Base-by-base conservation (phyloP, 2,797 vertebrate genomes). In the Lagorchestes hirsutus region DNA sequence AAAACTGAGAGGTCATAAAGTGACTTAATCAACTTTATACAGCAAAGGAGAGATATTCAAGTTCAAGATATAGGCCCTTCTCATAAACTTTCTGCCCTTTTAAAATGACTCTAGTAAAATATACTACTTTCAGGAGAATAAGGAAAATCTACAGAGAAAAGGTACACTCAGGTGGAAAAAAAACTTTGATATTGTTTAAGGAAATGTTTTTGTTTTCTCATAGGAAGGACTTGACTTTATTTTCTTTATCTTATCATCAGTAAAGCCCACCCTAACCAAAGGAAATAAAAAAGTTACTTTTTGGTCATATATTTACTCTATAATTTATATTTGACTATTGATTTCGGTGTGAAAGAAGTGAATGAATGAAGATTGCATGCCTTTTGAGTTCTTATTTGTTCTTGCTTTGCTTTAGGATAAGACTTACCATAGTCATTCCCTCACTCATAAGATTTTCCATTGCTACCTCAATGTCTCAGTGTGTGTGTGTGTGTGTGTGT, bases 41-140 rank as follows among this genome's bases (percentile, higher is more conserved):
- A 93, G 55, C 94, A 67, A 92, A 8, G 90, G 13, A 52, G 55
- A 46, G 55, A 40, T 91, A 91, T 82, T 54, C 5, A 92, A 67
- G 16, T 40, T 59, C 90, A 90, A 29, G 93, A 24, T n/a, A 0
- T 46, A 91, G 40, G 40, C 24, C 57, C 46, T 28, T 90, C 22
- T 82, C 92, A 27, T 87, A 87, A 87, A 56, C 55, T 90, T 90
- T 95, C 55, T 93, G 16, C 12, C 27, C 16, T 95, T 92, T 94
- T 94, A 74, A 90, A 90, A 94, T 52, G 97, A 92, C 50, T 93
- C 59, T 5, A 18, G 9, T 94, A 90, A 93, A 96, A 92, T 34
- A 92, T 95, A 82, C 24, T 55, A 91, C 91, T 91, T 93, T 59
- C 0, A 62, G 18, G 96, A 93, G 24, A 93, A 54, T n/a, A 58